Evolutionary conservation across 2,888 invertebrate genomes (phyloP).

Genomic region (Beris chalybata): DNA sequence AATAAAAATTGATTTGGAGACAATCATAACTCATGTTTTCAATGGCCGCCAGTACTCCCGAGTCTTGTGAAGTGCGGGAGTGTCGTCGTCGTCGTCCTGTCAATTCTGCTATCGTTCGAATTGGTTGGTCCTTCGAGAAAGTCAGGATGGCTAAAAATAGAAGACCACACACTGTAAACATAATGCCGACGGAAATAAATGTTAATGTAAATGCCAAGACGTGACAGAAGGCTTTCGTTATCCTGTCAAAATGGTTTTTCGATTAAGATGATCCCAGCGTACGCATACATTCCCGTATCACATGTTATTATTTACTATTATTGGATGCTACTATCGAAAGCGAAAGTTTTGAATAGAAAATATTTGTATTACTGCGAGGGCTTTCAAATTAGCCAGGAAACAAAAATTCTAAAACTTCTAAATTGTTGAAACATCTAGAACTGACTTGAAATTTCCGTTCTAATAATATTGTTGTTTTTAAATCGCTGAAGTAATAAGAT

Average conservation of each 20-base stretch:
- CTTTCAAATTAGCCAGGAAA: no score
- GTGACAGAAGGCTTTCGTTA: constrained; percentile 16
- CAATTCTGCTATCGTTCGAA: not conserved
- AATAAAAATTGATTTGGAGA: constrained; percentile 39
- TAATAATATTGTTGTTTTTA: not conserved
- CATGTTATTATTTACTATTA: not conserved
- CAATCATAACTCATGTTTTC: constrained; percentile 37
- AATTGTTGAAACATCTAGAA: not conserved
- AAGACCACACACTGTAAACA: no score
- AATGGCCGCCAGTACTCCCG: not conserved
- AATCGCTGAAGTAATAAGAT: not conserved
- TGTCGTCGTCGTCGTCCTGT: not conserved
- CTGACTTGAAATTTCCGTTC: no score
- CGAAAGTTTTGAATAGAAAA: no score
- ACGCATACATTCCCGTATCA: not conserved
- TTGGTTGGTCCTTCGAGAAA: no score
- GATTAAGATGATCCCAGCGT: constrained; percentile 14
- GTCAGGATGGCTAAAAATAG: no score
- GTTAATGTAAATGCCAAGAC: constrained; percentile 37
- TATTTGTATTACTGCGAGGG: no score
- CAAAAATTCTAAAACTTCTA: not conserved
- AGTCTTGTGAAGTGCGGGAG: not conserved
- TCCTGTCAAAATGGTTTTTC: constrained; percentile 29
- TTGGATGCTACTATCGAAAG: no score
- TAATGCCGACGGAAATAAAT: constrained; percentile 24